Evolutionary conservation across 1,140 invertebrate species (phyloP).

Genomic region (Archivesica marissinica): DNA sequence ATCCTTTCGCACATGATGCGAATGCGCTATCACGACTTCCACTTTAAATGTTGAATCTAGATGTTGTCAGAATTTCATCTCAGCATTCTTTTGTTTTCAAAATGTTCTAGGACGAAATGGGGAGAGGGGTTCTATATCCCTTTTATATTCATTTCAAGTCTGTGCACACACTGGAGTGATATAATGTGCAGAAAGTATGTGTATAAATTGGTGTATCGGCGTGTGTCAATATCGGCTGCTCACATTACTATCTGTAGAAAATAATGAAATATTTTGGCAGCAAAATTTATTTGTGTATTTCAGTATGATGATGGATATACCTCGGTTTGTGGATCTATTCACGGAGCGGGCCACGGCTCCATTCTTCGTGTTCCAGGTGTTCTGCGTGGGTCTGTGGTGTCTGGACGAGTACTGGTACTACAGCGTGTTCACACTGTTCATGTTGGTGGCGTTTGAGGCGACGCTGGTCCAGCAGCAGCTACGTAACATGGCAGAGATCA

Average conservation of each 20-base stretch:
- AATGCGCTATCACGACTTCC: too few species aligned
- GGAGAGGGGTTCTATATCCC: too few species aligned
- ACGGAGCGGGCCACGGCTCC: conserved; percentile 99
- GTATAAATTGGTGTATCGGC: too few species aligned
- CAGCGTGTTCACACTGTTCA: conserved; percentile 97
- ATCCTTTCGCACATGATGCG: too few species aligned
- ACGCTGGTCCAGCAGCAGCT: conserved; percentile 99
- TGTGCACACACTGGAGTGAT: too few species aligned
- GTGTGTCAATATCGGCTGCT: too few species aligned
- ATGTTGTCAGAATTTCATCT: too few species aligned
- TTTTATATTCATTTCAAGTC: too few species aligned
- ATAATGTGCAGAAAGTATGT: too few species aligned
- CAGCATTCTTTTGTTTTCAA: too few species aligned
- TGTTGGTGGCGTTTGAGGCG: conserved; percentile 99
- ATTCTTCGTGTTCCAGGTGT: conserved; percentile 98
- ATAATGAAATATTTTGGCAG: neutral
- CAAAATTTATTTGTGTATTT: conserved; percentile 69
- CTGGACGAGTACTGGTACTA: conserved; percentile 97
- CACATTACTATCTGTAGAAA: neutral
- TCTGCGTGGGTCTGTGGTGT: conserved; percentile 99
- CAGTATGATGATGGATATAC: conserved; percentile 95
- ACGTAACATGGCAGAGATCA: conserved; percentile 99
- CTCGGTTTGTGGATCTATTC: conserved; percentile 98
- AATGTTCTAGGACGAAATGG: too few species aligned
- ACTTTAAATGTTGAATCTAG: too few species aligned